Evolutionary conservation across 2,113 vertebrate genomes (phyloP), one percentile per base, ranked within the genome.

Genomic region (Vulpes lagopus): DNA sequence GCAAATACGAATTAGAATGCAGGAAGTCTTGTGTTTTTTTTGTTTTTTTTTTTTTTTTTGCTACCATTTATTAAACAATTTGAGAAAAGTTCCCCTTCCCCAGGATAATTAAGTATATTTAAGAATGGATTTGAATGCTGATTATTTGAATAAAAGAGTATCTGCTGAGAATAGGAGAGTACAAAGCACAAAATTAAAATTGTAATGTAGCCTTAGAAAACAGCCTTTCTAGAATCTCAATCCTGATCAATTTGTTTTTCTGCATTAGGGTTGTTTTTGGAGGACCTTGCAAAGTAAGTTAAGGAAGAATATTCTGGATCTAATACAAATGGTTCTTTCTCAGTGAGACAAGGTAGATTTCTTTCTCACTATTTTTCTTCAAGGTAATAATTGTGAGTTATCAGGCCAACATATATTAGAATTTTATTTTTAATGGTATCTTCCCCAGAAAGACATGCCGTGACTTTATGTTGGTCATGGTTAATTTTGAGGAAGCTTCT

Each of bases 171-270:
- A 64, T 23, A 89, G 11, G 30, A 38, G 81, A 91, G 19, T 55
- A 38, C 32, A 73, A 91, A 91, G 16, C n/a, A 92, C 15, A 65
- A 86, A 96, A n/a, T 85, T 86, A 65, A 95, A 93, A 95, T 89
- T 95, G 64, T 91, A 43, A 49, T n/a, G 8, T 64, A 6, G 30
- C 43, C 60, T 51, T 73, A 43, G 38, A 84, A 82, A 93, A 53
- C 25, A 87, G 30, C 88, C 3, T 69, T 9, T 93, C 57, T 83
- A 25, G 69, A 87, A 55, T 93, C 64, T 73, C 60, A 55, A 0
- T 71, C 49, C 5, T 51, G 25, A 89, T 76, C 59, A 69, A 0
- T 80, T 65, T 27, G 71, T 78, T 43, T 94, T 78, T 82, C 23
- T 96, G 60, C 10, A 91, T 9, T 38, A 74, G 11, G 27, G 32